Conservation (phyloP, 2,113 vertebrate genomes). For the Toxostoma redivivum region DNA sequence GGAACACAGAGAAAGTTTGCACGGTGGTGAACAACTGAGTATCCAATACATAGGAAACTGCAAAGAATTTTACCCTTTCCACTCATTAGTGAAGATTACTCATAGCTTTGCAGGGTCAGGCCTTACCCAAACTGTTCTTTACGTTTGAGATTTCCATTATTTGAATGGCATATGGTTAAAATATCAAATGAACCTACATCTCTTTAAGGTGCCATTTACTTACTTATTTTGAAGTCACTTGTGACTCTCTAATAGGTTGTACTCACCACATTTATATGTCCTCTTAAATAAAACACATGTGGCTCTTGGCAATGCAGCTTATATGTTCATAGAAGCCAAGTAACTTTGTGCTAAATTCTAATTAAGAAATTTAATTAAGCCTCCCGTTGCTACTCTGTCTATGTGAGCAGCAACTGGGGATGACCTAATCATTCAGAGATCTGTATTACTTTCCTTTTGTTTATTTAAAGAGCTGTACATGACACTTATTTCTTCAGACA, state of each 20-base stretch:
- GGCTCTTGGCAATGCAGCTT: not conserved
- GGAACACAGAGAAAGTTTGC: not conserved
- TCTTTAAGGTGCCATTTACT: slow-evolving; percentile 6
- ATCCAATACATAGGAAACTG: not conserved
- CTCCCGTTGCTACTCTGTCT: slow-evolving; percentile 50
- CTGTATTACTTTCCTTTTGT: not conserved
- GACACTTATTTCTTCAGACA: not conserved
- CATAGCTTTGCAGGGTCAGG: not conserved
- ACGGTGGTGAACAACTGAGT: not conserved
- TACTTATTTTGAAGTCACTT: not conserved
- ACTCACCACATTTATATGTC: slow-evolving; percentile 4
- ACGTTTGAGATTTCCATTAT: not conserved
- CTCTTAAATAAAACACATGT: slow-evolving; percentile 4
- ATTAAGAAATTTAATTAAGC: slow-evolving; percentile 47
- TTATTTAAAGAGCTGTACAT: slow-evolving; percentile 2
- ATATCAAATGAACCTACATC: not conserved
- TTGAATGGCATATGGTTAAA: not conserved
- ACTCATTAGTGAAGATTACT: not conserved
- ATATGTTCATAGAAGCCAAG: slow-evolving; percentile 15
- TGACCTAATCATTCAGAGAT: slow-evolving; percentile 46
- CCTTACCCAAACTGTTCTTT: not conserved
- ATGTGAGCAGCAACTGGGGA: slow-evolving; percentile 20
- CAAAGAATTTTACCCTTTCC: not conserved
- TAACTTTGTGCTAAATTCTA: slow-evolving; percentile 17
- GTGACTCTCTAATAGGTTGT: slow-evolving; percentile 4